Evolutionary conservation across 2,888 invertebrate species (phyloP).

Genomic region (Andrena praecox): DNA sequence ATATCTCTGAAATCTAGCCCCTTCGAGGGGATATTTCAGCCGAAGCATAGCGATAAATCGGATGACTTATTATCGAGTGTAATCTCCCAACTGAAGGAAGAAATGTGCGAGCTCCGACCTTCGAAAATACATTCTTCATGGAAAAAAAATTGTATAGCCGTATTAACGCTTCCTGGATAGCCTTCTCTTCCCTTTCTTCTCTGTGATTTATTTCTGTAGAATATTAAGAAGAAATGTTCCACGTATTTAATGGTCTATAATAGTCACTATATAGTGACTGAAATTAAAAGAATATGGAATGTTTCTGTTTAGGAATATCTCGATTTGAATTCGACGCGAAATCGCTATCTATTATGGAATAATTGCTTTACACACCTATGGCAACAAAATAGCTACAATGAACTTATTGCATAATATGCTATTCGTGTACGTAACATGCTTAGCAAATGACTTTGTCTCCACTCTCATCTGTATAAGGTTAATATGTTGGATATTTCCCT

Average conservation of each 20-base stretch:
- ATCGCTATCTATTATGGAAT: background rate
- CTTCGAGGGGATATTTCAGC: conserved; percentile 64
- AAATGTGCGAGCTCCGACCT: conserved; percentile 58
- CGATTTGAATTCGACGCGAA: background rate
- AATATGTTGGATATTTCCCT: too few relatives aligned
- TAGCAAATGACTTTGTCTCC: too few relatives aligned
- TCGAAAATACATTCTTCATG: conserved; percentile 47
- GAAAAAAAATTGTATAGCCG: background rate
- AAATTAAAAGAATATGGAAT: background rate
- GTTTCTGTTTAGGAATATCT: background rate
- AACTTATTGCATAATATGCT: background rate
- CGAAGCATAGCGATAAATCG: conserved; percentile 64
- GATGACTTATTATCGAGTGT: conserved; percentile 67
- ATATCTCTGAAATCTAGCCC: conserved; percentile 58
- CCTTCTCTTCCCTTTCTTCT: background rate
- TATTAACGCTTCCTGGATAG: conserved; percentile 4
- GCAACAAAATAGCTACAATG: background rate
- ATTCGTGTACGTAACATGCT: too few relatives aligned
- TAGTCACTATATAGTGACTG: background rate
- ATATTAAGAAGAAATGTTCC: background rate
- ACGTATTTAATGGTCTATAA: background rate
- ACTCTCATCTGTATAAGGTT: too few relatives aligned
- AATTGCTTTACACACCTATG: too few relatives aligned
- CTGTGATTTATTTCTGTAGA: background rate
- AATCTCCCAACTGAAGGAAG: conserved; percentile 64